phyloP scores from a whole-genome alignment of 1,140 invertebrate species.

The Fopius arisanus region DNA sequence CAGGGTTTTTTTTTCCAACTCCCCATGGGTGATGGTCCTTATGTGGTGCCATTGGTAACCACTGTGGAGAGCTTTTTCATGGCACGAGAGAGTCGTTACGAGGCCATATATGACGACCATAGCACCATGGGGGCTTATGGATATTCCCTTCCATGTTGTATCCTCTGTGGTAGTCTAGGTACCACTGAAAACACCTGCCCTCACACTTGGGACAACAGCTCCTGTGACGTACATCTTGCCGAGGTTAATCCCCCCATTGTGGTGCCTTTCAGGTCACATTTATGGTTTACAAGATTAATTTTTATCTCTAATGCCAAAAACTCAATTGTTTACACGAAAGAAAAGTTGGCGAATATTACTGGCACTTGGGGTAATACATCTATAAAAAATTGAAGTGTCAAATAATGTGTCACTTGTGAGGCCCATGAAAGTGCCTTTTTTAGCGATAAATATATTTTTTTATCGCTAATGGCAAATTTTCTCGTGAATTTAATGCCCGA shows the following conservation, averaged over 20 bases:
- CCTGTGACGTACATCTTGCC: neutral
- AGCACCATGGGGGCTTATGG: neutral
- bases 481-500: too few relatives aligned
- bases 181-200: constrained; percentile 1
- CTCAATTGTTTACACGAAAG: too few relatives aligned
- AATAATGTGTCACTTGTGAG: too few relatives aligned
- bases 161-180: neutral
- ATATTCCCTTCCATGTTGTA: neutral
- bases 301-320: neutral
- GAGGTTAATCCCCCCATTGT: constrained; percentile 1
- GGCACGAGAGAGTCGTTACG: neutral
- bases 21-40: neutral
- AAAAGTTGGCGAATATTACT: too few relatives aligned
- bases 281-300: neutral
- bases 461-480: too few relatives aligned
- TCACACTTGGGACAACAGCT: neutral
- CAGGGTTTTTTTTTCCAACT: neutral
- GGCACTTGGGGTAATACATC: too few relatives aligned
- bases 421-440: too few relatives aligned
- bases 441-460: too few relatives aligned
- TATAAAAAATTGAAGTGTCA: too few relatives aligned
- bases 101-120: neutral
- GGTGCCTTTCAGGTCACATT: neutral
- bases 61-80: neutral
- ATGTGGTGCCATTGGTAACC: neutral